Conservation (phyloP, 2,888 invertebrate genomes). For the Axea sp. region DNA sequence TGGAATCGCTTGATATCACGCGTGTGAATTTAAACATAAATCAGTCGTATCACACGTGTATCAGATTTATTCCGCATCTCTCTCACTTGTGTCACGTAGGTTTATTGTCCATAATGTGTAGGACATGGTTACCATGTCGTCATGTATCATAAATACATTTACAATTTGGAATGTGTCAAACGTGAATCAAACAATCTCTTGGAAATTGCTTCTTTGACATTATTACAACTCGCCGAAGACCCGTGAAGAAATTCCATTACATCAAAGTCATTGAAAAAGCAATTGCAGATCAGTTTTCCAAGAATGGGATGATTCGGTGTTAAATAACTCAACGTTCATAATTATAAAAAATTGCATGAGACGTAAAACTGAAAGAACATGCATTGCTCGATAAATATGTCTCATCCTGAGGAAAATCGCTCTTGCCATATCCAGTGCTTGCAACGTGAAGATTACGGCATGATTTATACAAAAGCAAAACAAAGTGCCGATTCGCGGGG, state of each 20-base stretch:
- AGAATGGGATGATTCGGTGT: too few relatives aligned
- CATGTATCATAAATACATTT: constrained; percentile 15
- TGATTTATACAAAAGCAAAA: constrained; percentile 22
- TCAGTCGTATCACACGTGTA: constrained; percentile 29
- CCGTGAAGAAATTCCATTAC: constrained; percentile 13
- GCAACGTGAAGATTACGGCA: too few relatives aligned
- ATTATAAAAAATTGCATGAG: too few relatives aligned
- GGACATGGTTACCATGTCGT: constrained; percentile 22
- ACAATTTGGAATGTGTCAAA: constrained; percentile 15
- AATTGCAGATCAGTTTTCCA: too few relatives aligned
- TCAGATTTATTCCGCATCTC: constrained; percentile 33
- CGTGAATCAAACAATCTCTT: constrained; percentile 7
- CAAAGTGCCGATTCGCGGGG: constrained; percentile 10
- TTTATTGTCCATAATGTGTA: constrained; percentile 16
- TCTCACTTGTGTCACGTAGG: constrained; percentile 28
- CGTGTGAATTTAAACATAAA: constrained; percentile 19
- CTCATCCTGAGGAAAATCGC: too few relatives aligned
- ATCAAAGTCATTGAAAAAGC: background rate
- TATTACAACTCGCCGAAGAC: too few relatives aligned
- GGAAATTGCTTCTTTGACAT: too few relatives aligned
- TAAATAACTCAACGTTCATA: too few relatives aligned
- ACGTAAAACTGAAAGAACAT: too few relatives aligned
- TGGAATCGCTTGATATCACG: background rate
- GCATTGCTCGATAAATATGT: too few relatives aligned
- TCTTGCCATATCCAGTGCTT: too few relatives aligned